Base-by-base conservation (phyloP, 2,797 vertebrate species). In the Knipowitschia caucasica region DNA sequence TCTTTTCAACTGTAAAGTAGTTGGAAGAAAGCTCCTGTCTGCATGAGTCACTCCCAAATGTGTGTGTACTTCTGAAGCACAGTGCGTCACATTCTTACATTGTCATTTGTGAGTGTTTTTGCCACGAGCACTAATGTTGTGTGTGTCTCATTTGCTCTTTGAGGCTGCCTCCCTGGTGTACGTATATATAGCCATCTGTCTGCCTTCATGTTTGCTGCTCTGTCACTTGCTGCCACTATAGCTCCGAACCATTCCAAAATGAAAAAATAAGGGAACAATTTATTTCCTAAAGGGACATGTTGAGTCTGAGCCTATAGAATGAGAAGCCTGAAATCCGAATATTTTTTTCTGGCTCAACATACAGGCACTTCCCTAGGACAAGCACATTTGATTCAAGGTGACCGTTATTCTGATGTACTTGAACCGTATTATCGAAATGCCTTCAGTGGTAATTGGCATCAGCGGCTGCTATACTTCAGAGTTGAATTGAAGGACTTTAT, bases 51-150 rank as follows among this genome's bases (percentile, higher is more conserved):
- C 69, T 78, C 65, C 53, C 58, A 59, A 57, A 57, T 55, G 40
- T 62, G 69, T 31, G 67, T 79, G 50, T 74, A 75, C 76, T 80
- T 69, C 31, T 2, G 0, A 53, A 56, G 62, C 56, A 64, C 62
- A 75, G 75, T 59, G 60, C 39, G 45, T 39, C 43, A 54, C 65
- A 79, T 69, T 80, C n/a, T 81, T 71, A 71, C 72, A 67, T 75
- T 82, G 62, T 72, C 74, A 71, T 75, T 65, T 66, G 10, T n/a
- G 50, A 63, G 55, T 53, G 58, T 51, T 30, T 64, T 64, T 45
- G 18, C 24, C 46, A 59, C 23, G 11, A 52, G 42, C 62, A 61
- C 56, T 69, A 56, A 72, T 65, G 65, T 62, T 69, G 53, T 69
- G 47, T 67, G 31, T 47, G 64, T 61, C 63, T 81, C 59, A 62